These are phyloP conservation scores for Pachycephala philippinensis DNA, from an alignment of 2,113 vertebrate genomes.

Conservation along the genomic window DNA sequence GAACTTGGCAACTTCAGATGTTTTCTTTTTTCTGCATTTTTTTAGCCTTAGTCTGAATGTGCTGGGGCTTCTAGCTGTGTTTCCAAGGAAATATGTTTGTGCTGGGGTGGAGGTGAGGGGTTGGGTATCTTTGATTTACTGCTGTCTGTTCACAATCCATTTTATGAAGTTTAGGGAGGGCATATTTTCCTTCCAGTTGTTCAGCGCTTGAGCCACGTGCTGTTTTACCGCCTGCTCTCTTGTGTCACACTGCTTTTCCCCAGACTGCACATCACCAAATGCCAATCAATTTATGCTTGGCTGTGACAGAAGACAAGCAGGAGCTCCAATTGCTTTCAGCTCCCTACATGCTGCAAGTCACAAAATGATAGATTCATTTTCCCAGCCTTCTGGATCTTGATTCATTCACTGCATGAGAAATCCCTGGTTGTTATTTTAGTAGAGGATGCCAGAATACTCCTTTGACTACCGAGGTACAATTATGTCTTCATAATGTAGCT, in stretches of 20 bases:
- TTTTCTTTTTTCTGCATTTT: neutral
- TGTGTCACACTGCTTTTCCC: neutral
- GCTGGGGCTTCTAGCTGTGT: neutral
- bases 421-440: neutral
- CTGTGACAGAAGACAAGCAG: neutral
- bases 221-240: neutral
- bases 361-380: neutral
- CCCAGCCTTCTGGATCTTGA: neutral
- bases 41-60: neutral
- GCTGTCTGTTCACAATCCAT: neutral
- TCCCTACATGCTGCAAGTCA: neutral
- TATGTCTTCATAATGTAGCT: neutral
- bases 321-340: neutral
- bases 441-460: neutral
- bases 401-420: neutral
- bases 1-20: neutral
- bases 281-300: neutral
- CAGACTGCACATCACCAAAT: neutral
- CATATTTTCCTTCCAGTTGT: neutral
- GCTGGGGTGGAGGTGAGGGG: neutral
- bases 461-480: accelerated
- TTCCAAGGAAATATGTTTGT: neutral
- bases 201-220: neutral
- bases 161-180: neutral
- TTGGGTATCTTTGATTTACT: neutral